Evolutionary conservation across 2,888 invertebrate species (phyloP), one percentile per base, ranked within the genome.

Genomic region (Plebejus melissa): DNA sequence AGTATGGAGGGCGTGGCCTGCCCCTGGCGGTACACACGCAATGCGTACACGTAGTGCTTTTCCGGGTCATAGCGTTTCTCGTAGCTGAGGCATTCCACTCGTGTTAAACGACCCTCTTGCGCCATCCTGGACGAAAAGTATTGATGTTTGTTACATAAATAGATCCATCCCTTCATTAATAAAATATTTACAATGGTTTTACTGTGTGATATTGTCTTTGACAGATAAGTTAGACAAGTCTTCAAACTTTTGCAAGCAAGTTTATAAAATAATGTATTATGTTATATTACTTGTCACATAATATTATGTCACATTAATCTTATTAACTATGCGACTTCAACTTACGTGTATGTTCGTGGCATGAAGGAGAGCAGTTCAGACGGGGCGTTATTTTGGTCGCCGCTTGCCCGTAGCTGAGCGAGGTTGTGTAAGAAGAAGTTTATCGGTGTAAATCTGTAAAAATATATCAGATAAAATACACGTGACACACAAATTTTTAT

Each of bases 391-490:
- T 94, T 95, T 83, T 97, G 97, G 80, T 98, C 98, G n/a, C 97
- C 97, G 76, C 97, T 96, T 82, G 98, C 98, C 80, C 98, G 94
- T 83, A 98, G 91, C 87, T 99, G 99, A 1, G 98, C 98, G 85
- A 99, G 90, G 88, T 99, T 99, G 93, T 99, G 99, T 74, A 99
- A 94, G 94, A 99, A 99, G 94, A 99, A 99, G 94, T 99, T 99
- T 83, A 99, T 97, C 78, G 99, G 99, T 0, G 99, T 99, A 85
- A 98, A 99, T 78, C 94, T 94, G 82, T 4, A 32, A 77, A 77
- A 41, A 7, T 41, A 54, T 7, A 41, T 22, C 0, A 46, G 0
- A 58, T 58, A 9, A 13, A 28, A 60, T 9, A 60, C 22, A 16
- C 0, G 9, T 54, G 16, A 32, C 32, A 32, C 32, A 4, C 54